Percentiles rank a stretch among this genome's conserved stretches.
Evolutionary conservation across 35 echinoderm and acorn worm species (phyloP).

Genomic region (Antedon bifida): DNA sequence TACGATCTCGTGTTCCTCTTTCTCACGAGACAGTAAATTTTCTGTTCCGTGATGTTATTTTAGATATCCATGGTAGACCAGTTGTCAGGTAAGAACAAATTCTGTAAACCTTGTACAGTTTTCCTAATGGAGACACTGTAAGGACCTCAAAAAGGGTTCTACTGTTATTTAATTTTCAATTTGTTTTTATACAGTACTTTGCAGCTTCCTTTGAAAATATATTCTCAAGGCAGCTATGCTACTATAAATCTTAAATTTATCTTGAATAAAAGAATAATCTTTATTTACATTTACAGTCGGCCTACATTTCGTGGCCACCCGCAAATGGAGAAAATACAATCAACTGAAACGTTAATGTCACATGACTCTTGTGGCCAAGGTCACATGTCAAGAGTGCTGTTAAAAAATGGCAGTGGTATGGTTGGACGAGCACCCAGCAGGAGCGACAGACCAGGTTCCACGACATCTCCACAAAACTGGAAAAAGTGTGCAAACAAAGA

Average conservation of each 20-base stretch:
- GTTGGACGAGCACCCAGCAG: background rate
- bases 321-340: background rate
- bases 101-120: too few species aligned
- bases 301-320: background rate
- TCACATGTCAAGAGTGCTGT: background rate
- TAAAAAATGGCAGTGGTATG: background rate
- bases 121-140: too few species aligned
- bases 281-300: background rate
- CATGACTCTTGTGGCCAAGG: background rate
- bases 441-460: background rate
- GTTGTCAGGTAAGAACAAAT: background rate
- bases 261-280: too few species aligned
- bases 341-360: background rate
- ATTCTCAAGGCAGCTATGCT: too few species aligned
- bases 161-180: too few species aligned
- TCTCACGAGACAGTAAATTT: slow-evolving; percentile 63
- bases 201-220: too few species aligned
- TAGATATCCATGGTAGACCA: background rate
- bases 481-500: background rate
- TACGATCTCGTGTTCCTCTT: slow-evolving; percentile 56
- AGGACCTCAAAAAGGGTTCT: too few species aligned
- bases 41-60: slow-evolving; percentile 54
- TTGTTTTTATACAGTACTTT: too few species aligned
- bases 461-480: background rate
- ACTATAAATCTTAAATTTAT: too few species aligned